Conservation (phyloP, 2,113 vertebrate species). For the Cyprinus carpio region DNA sequence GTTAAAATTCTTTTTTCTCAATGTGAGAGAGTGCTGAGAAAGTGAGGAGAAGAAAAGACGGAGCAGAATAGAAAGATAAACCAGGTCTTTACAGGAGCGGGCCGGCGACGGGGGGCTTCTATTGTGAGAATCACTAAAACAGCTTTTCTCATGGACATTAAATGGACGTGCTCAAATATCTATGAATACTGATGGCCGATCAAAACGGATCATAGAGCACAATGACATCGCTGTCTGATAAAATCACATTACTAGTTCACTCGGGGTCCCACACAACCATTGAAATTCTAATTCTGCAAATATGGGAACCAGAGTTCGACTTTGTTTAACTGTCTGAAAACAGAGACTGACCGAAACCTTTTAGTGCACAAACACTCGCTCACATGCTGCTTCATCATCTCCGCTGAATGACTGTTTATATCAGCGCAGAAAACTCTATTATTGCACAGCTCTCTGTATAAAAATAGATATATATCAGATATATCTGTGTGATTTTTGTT, state of each 20-base stretch:
- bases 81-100: conserved; percentile 76
- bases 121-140: conserved; percentile 80
- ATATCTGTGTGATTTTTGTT: too few species aligned
- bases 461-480: too few species aligned
- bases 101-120: conserved; percentile 69
- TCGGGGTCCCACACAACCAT: conserved; percentile 26
- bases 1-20: conserved; percentile 80
- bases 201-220: conserved; percentile 67
- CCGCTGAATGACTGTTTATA: background rate
- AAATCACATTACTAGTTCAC: conserved; percentile 59
- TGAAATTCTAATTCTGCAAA: background rate
- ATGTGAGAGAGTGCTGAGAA: conserved; percentile 78
- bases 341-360: background rate
- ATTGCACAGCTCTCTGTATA: too few species aligned
- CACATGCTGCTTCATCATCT: too few species aligned
- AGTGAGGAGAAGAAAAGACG: conserved; percentile 54
- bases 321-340: conserved; percentile 14
- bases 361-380: conserved; percentile 9
- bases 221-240: conserved; percentile 64
- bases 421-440: background rate
- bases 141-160: conserved; percentile 78
- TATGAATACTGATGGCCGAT: conserved; percentile 73
- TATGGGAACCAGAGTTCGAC: background rate
- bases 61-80: conserved; percentile 73
- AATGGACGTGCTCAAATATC: conserved; percentile 76